Evolutionary conservation across 2,797 vertebrate genomes (phyloP).

Genomic region (Linurgus olivaceus): DNA sequence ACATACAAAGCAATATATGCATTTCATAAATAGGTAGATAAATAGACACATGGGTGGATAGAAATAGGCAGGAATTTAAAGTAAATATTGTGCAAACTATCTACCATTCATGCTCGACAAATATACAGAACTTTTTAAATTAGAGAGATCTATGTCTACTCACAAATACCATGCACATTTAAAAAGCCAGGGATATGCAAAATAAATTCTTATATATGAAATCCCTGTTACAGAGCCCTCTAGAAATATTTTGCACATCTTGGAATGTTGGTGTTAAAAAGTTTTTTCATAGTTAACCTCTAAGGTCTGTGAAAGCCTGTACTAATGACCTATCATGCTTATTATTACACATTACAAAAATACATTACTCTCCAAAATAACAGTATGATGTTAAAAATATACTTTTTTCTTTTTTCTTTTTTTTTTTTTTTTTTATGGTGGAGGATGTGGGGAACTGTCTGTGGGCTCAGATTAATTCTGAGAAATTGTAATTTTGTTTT

Average conservation of each 20-base stretch:
- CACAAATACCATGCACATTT: neutral
- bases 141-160: neutral
- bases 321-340: neutral
- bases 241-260: neutral
- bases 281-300: neutral
- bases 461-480: neutral
- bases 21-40: neutral
- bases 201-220: neutral
- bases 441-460: neutral
- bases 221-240: neutral
- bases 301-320: neutral
- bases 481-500: neutral
- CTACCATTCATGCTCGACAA: neutral
- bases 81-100: neutral
- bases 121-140: neutral
- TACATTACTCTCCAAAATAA: neutral
- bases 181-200: neutral
- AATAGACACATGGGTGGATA: neutral
- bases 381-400: neutral
- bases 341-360: neutral
- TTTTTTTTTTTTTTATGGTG: fast-evolving
- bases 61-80: neutral
- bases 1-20: neutral
- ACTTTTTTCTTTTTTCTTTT: neutral
- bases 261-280: neutral